Conservation (phyloP, 2,113 vertebrate genomes). For the Todiramphus chloris region DNA sequence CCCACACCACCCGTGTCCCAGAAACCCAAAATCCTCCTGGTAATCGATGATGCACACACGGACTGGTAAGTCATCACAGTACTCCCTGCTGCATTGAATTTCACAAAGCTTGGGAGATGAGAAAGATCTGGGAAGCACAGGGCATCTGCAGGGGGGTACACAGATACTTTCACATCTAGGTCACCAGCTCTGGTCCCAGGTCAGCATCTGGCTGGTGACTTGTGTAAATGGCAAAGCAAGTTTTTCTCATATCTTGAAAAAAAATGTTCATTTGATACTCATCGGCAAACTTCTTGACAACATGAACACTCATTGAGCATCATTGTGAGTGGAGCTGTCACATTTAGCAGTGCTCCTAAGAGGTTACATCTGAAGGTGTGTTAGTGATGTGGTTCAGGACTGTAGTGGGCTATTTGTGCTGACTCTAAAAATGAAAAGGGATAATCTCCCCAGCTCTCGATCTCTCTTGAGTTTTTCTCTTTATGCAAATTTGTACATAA, state of each 20-base stretch:
- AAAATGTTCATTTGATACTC: neutral
- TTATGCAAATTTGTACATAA: neutral
- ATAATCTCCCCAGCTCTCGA: neutral
- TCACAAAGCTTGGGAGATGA: neutral
- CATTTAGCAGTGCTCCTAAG: neutral
- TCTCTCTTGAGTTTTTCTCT: neutral
- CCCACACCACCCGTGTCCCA: slow-evolving; percentile 65
- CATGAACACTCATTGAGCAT: neutral
- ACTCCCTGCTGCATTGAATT: neutral
- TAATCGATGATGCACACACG: slow-evolving; percentile 90
- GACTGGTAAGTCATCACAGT: slow-evolving; percentile 84
- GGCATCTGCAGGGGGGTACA: fast-evolving
- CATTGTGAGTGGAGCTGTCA: neutral
- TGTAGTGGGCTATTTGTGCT: neutral
- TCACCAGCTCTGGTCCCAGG: neutral
- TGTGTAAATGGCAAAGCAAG: neutral
- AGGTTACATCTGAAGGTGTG: neutral
- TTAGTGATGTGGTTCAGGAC: neutral
- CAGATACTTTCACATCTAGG: neutral
- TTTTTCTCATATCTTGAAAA: neutral
- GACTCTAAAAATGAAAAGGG: neutral
- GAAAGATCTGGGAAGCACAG: fast-evolving
- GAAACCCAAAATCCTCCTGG: slow-evolving; percentile 90
- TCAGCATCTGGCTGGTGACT: neutral
- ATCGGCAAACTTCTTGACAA: neutral